Base-by-base conservation (phyloP, 2,113 vertebrate species). In the Clarias gariepinus region DNA sequence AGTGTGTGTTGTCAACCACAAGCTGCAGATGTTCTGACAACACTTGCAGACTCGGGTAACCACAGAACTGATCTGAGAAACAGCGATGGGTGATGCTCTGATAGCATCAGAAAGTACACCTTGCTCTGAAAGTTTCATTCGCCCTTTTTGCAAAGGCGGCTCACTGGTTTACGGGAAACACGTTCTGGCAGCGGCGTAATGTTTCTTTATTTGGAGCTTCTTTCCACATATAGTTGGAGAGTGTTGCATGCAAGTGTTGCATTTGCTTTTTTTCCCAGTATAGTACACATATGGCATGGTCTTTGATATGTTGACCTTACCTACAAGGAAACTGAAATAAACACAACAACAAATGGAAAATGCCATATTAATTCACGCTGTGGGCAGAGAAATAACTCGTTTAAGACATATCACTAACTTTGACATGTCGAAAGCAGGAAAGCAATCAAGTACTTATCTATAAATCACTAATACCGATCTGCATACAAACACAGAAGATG, bases 51-150 rank as follows among this genome's bases (percentile, higher is more conserved):
- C 41, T 64, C 25, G 60, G 53, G 64, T 79, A 89, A 80, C 88
- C 82, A 0, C 85, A 84, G 6, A 28, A 60, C 58, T 23, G 66
- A 87, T 87, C 25, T 66, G 52, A 86, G 52, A 74, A 33, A 73
- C 58, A 58, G 47, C 47, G 21, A 64, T 66, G 69, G 80, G n/a
- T 64, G 57, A 82, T 63, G 57, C 55, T 61, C 58, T 10, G 83
- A 89, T 86, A 87, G 3, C 74, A 89, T 87, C 86, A 64, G 41
- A 71, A 85, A 78, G 41, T 74, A 87, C 86, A 89, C 83, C 86
- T 89, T 81, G 81, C 21, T 71, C 81, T 4, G 71, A 68, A 47
- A 28, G 69, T 47, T 74, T 85, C 60, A 36, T 69, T 79, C 66
- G 61, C 74, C 69, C 73, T 66, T 73, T 84, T 81, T 86, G 86